phyloP scores from a whole-genome alignment of 2,888 invertebrate species.

The Linyphia triangularis region DNA sequence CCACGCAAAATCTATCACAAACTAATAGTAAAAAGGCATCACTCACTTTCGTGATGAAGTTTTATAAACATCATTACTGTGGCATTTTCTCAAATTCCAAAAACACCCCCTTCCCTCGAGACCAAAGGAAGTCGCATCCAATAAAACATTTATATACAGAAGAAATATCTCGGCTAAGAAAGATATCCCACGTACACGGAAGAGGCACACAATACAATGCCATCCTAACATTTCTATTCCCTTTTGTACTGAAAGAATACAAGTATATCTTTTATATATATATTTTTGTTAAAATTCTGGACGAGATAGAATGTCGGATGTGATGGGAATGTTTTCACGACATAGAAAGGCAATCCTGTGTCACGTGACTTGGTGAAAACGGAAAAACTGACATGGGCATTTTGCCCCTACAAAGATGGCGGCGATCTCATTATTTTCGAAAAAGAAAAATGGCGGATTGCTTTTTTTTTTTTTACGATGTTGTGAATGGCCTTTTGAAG shows the following conservation, averaged over 20 bases:
- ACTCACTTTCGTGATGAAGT: too few relatives aligned
- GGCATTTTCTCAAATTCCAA: neutral
- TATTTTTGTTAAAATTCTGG: neutral
- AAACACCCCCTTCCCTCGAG: neutral
- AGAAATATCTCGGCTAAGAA: neutral
- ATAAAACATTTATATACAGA: neutral
- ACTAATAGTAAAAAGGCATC: too few relatives aligned
- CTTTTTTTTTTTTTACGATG: neutral
- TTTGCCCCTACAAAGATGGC: slow-evolving; percentile 2
- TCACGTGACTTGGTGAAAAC: slow-evolving; percentile 1
- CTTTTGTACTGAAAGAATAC: neutral
- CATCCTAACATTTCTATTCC: slow-evolving; percentile 3
- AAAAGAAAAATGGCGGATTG: neutral
- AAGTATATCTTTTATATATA: neutral
- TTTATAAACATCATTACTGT: too few relatives aligned
- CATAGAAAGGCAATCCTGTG: neutral
- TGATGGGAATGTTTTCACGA: slow-evolving; percentile 20
- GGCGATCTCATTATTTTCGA: neutral
- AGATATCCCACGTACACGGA: neutral
- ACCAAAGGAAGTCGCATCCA: neutral
- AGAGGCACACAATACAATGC: neutral
- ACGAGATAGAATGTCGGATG: slow-evolving; percentile 8
- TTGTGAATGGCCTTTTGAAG: neutral
- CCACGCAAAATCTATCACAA: too few relatives aligned
- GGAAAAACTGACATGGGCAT: slow-evolving; percentile 8